Evolutionary conservation across 1,140 invertebrate genomes (phyloP), one percentile per base, ranked within the genome.

Genomic region (Zaprionus ghesquierei): DNA sequence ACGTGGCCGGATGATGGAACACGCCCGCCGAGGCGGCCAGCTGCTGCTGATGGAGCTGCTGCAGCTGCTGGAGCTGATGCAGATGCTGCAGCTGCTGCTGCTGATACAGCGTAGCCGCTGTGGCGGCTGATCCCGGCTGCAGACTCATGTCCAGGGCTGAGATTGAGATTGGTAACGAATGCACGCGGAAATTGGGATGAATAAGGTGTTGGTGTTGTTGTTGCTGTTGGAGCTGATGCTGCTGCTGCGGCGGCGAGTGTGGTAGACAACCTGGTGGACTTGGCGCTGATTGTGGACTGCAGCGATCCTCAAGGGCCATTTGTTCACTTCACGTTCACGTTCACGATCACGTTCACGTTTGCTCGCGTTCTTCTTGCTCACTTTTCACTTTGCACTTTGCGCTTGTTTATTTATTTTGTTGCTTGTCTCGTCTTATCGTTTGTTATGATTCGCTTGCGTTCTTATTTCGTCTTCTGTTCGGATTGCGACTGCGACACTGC

Each of bases 241-340:
- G 59, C 1, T 51, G 61, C 10, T 79, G 73, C n/a, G 61, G 61
- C 12, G 85, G 85, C 50, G 84, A 77, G 55, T 89, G 89, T 49
- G 75, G 85, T 46, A 75, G 50, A 72, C 63, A 61, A 73, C 63
- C 82, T 62, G 90, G 90, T 73, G 90, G 91, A 71, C 93, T 94
- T 85, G 93, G 93, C 60, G 93, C 94, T 91, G 94, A 93, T 78
- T 93, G 94, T 70, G 93, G 93, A 91, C 93, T 94, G 92, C 93
- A 94, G 35, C 93, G 93, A 82, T 94, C 93, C 92, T 94, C 94
- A 60, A 94, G 93, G 63, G 94, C 94, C 94, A 94, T 94, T 81
- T 76, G 77, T 66, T 61, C 63, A 75, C 74, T 78, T 61, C 44
- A 5, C n/a, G 2, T 20, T 20, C 6, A 12, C 6, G 8, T 38